Conservation (phyloP, 2,113 vertebrate species). For the Isurus oxyrinchus region DNA sequence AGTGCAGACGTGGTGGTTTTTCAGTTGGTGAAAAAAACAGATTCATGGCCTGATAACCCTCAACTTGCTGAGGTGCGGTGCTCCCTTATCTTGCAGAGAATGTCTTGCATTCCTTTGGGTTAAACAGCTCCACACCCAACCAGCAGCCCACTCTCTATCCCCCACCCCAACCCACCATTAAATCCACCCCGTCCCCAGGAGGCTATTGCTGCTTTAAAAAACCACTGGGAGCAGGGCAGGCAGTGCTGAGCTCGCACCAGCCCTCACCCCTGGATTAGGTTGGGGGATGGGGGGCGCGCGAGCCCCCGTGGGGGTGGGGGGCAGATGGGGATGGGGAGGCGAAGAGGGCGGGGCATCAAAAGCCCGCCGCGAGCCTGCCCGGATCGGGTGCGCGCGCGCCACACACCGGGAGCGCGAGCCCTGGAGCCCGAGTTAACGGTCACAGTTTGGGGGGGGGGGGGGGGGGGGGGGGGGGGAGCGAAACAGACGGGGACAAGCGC, state of each 20-base stretch:
- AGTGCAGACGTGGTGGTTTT: not conserved
- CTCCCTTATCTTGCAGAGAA: not conserved
- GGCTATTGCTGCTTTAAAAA: too few species aligned
- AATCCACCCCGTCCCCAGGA: too few species aligned
- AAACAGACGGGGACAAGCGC: too few species aligned
- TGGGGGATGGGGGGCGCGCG: too few species aligned
- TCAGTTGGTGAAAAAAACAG: not conserved
- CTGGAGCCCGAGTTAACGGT: not conserved
- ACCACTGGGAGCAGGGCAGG: too few species aligned
- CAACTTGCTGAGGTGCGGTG: not conserved
- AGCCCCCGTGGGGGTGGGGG: not conserved
- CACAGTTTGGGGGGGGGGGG: not conserved
- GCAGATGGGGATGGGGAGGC: not conserved
- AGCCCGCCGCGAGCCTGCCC: too few species aligned
- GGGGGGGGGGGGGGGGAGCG: too few species aligned
- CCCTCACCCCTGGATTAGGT: too few species aligned
- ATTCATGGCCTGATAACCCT: not conserved
- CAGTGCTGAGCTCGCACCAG: too few species aligned
- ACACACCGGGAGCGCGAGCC: too few species aligned
- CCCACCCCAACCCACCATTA: not conserved
- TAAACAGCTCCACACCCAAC: not conserved
- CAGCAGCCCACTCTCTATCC: not conserved
- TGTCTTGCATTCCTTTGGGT: slow-evolving; percentile 1
- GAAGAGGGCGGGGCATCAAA: not conserved
- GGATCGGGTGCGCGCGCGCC: too few species aligned